Base-by-base conservation (phyloP, 2,888 invertebrate genomes). In the Cosmopolites sordidus region DNA sequence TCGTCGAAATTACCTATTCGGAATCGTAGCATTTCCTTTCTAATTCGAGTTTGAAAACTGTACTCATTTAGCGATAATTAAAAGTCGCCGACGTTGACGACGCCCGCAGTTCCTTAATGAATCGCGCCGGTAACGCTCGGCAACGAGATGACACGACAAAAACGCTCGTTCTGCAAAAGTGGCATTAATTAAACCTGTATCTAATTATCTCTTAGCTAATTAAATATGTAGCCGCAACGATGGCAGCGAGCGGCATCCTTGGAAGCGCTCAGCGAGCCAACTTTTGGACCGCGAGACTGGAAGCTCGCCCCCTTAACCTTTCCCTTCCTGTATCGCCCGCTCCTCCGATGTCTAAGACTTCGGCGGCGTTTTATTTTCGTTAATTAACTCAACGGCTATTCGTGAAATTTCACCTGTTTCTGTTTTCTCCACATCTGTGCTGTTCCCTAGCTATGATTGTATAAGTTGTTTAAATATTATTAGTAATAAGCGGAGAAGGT, bases 131-230 rank as follows among this genome's bases (percentile, higher is more conserved):
- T 45, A 56, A n/a, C n/a, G n/a, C n/a, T n/a, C 46, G 44, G 48
- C 43, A 55, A 41, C 51, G 57, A 57, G 60, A 61, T 60, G 63
- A 63, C 66, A 65, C 64, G 64, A 64, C 62, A 65, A 67, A 58
- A 66, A 66, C 62, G 66, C 64, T 63, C 64, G 71, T 71, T 74
- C 75, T 73, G 75, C 73, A 75, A 64, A 76, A 76, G 72, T 71
- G 69, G 50, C 56, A 55, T 69, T 73, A 73, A 73, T 73, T 73
- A 73, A 70, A 69, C 68, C 69, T 70, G 70, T 69, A 71, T 71
- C 69, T 71, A 70, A 71, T 71, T 71, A 71, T 70, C 71, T 66
- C 67, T 66, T 64, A 69, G 68, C 69, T 73, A 73, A 73, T 72
- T 73, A 72, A 70, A 73, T 73, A 72, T 69, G 66, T 67, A 70